These are phyloP conservation scores for Dryobotodes eremita DNA, from an alignment of 2,888 invertebrate species.

Conservation along the genomic window DNA sequence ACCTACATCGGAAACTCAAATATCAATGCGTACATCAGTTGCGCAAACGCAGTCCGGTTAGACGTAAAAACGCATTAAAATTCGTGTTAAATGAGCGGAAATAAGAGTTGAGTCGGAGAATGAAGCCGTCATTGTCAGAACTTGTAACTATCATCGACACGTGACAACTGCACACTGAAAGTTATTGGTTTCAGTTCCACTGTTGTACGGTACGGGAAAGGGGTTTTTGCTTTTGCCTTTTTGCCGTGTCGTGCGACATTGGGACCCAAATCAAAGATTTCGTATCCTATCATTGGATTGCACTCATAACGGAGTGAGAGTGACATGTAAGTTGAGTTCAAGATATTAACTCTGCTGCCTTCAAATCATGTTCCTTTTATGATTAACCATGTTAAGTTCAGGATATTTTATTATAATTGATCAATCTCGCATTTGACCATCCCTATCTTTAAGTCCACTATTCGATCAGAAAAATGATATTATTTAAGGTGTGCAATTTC, in stretches of 20 bases:
- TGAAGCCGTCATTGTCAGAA: slow-evolving; percentile 81
- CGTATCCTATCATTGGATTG: neutral
- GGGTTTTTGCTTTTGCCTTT: neutral
- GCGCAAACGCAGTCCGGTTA: slow-evolving; percentile 63
- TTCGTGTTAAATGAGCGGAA: slow-evolving; percentile 76
- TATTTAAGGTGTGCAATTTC: neutral
- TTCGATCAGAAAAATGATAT: neutral
- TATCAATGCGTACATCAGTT: slow-evolving; percentile 67
- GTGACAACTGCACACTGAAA: slow-evolving; percentile 72
- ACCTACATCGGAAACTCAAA: slow-evolving; percentile 10
- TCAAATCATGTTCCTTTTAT: neutral
- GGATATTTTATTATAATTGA: no score
- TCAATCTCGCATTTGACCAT: neutral
- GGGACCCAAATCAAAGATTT: neutral
- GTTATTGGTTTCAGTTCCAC: slow-evolving; percentile 71
- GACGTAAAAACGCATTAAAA: slow-evolving; percentile 69
- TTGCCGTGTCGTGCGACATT: neutral
- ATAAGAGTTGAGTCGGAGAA: slow-evolving; percentile 74
- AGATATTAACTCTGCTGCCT: neutral
- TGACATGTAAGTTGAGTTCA: neutral
- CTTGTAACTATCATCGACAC: slow-evolving; percentile 81
- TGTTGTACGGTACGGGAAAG: slow-evolving; percentile 28
- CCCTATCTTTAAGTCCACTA: no score
- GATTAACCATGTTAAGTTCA: no score
- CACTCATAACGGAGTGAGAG: neutral